Percentiles rank a stretch among this genome's conserved stretches.
Conservation (phyloP, 2,797 vertebrate species). For the Pygocentrus nattereri region DNA sequence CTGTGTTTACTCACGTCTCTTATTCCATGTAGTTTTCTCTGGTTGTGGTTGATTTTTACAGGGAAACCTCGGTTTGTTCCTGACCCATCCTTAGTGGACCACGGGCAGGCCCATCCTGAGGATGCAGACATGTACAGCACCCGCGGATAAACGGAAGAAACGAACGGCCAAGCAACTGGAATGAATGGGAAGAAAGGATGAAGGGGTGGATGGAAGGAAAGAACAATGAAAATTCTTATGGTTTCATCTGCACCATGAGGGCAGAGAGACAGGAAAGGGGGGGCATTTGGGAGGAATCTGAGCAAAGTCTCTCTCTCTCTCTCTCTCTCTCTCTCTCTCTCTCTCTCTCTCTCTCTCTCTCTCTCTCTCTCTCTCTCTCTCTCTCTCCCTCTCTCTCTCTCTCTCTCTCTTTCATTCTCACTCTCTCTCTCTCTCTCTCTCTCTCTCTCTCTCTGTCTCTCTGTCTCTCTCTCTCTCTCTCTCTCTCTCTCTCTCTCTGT, state of each 20-base stretch:
- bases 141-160: conserved; percentile 71
- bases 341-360: no score
- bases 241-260: not conserved
- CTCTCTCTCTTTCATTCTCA: no score
- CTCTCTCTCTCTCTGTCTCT: no score
- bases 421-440: no score
- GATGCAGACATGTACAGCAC: conserved; percentile 87
- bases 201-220: not conserved
- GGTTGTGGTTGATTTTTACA: not conserved
- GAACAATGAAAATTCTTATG: not conserved
- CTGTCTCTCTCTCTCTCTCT: no score
- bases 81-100: conserved; percentile 78
- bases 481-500: no score
- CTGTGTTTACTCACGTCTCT: not conserved
- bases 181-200: not conserved
- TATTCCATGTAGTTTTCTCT: not conserved
- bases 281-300: no score
- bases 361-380: no score
- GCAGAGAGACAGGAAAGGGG: not conserved
- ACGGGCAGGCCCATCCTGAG: conserved; percentile 83
- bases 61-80: conserved; percentile 70
- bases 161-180: not conserved
- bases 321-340: not conserved
- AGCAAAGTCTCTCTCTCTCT: not conserved
- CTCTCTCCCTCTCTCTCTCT: no score